Evolutionary conservation across 1,140 invertebrate genomes (phyloP), one percentile per base, ranked within the genome.

Genomic region (Scaptomyza pallida): DNA sequence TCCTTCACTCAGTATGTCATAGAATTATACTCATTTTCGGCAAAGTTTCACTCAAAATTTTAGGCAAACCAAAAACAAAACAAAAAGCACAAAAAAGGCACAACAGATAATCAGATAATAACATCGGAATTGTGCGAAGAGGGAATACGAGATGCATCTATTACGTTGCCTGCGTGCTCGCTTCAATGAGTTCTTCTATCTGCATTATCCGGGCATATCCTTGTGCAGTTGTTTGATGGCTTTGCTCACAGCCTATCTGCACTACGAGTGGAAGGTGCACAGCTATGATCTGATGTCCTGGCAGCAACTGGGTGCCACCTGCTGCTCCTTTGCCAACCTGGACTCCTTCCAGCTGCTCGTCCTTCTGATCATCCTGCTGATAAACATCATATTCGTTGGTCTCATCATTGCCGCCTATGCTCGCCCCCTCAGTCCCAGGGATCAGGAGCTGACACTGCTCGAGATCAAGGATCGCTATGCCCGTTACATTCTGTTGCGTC

Each of bases 381-480:
- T 89, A 19, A 85, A 85, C n/a, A 44, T 72, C 9, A 17, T 85
- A 1, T 88, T 81, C 13, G 77, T 88, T 13, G 75, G 63, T 4
- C 43, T 88, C 5, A 81, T 85, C 9, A 37, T 88, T 8, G 64
- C 57, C 16, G 70, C 75, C 2, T 91, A 86, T 33, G 33, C 72
- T 47, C 62, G 67, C 10, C 72, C 89, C 2, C 5, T 77, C 6
- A 78, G 75, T 0, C 62, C 55, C 1, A 65, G 61, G 12, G 70
- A 79, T 15, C 43, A 72, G 2, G 75, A 85, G 1, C 26, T 90
- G 44, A 69, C 89, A 0, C 48, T 89, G 54, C 37, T 91, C 43
- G 83, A 91, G 50, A 89, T 91, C n/a, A 91, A 91, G 72, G 89
- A 91, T 55, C 89, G 89, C 12, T 91, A 89, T 54, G 74, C 82